Conservation (phyloP, 2,888 invertebrate species). For the Pristionchus japonicus region DNA sequence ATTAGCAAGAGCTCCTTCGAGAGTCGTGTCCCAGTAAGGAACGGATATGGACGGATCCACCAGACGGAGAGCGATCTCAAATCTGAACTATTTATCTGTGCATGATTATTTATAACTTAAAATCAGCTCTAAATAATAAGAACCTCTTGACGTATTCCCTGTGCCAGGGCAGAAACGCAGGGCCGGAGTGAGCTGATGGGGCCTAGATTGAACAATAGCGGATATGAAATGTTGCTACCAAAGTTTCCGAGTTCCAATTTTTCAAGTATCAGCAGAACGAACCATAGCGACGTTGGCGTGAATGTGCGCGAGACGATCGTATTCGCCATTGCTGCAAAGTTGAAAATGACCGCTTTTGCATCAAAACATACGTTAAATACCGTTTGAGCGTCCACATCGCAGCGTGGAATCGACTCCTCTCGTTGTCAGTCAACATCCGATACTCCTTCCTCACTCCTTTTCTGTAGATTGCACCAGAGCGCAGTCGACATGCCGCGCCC, state of each 20-base stretch:
- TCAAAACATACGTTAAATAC: neutral
- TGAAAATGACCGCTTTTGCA: neutral
- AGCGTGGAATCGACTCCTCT: conserved; percentile 6
- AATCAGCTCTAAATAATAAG: neutral
- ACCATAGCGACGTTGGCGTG: conserved; percentile 13
- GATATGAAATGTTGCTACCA: neutral
- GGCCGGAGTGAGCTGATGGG: conserved; percentile 23
- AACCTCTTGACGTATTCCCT: conserved; percentile 37
- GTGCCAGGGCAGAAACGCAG: conserved; percentile 27
- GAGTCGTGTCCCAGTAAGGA: conserved; percentile 37
- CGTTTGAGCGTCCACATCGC: conserved; percentile 2
- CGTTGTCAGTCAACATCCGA: conserved; percentile 10
- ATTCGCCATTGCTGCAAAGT: conserved; percentile 1
- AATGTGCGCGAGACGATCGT: conserved; percentile 11
- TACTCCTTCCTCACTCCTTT: conserved; percentile 36
- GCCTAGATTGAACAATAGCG: neutral
- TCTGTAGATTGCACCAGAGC: neutral
- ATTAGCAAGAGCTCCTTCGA: neutral
- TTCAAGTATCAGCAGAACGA: too few relatives aligned
- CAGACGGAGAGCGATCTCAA: conserved; percentile 33
- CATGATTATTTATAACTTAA: too few relatives aligned
- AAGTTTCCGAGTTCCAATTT: too few relatives aligned
- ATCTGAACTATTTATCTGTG: neutral
- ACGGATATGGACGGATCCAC: neutral
- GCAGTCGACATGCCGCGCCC: neutral